A percentile compares a stretch with the other conserved stretches of the same genome.
Evolutionary conservation across 1,140 invertebrate genomes (phyloP).

Genomic region (Nasonia giraulti): DNA sequence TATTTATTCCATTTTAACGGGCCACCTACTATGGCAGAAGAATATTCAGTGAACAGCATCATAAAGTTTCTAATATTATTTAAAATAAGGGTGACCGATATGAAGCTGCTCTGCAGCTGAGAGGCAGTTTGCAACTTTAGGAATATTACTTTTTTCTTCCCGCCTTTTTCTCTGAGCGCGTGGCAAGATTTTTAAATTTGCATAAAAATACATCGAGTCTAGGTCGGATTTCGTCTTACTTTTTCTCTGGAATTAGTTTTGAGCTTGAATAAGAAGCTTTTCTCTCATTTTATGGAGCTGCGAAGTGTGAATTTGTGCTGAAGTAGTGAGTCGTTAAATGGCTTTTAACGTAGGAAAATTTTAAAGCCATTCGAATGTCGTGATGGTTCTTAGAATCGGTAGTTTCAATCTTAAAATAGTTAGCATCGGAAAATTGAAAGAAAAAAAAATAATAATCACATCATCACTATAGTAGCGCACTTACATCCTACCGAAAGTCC

Average conservation of each 20-base stretch:
- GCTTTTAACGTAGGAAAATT: too few relatives aligned
- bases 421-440: too few relatives aligned
- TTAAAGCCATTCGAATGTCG: too few relatives aligned
- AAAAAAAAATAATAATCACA: too few relatives aligned
- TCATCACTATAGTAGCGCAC: too few relatives aligned
- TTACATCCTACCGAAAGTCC: neutral
- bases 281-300: neutral
- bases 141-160: conserved; percentile 4
- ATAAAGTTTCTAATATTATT: neutral
- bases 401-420: too few relatives aligned
- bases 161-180: neutral
- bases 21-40: too few relatives aligned
- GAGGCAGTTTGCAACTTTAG: neutral
- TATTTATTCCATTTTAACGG: too few relatives aligned
- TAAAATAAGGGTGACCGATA: neutral
- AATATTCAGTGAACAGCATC: too few relatives aligned
- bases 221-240: neutral
- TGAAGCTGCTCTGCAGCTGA: neutral
- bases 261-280: neutral
- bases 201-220: neutral
- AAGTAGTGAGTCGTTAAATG: neutral
- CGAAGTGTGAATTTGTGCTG: neutral
- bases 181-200: conserved; percentile 12
- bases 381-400: too few relatives aligned
- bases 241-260: neutral